Percentiles rank a stretch among this genome's conserved stretches.
Conservation (phyloP, 2,888 invertebrate species). For the Antheraea yamamai region DNA sequence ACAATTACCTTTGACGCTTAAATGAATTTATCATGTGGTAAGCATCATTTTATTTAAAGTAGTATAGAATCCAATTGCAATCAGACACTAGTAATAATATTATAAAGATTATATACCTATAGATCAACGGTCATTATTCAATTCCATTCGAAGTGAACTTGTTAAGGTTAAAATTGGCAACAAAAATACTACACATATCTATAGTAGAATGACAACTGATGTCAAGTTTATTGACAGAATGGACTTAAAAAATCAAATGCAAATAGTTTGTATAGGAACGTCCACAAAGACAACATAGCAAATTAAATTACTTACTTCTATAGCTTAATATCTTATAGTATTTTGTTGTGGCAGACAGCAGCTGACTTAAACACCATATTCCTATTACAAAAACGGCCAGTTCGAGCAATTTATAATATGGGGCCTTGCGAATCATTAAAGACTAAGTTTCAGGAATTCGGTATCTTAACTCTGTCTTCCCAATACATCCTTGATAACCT, state of each 20-base stretch:
- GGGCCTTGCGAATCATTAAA: too few relatives aligned
- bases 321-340: too few relatives aligned
- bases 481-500: too few relatives aligned
- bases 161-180: background rate
- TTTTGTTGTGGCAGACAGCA: too few relatives aligned
- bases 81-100: background rate
- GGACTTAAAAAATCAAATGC: background rate
- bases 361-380: too few relatives aligned
- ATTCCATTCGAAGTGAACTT: background rate
- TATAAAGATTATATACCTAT: background rate
- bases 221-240: background rate
- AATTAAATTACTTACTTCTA: too few relatives aligned
- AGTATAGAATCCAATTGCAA: background rate
- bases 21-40: background rate
- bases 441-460: too few relatives aligned
- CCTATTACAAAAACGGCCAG: too few relatives aligned
- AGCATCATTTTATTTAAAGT: background rate
- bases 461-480: too few relatives aligned
- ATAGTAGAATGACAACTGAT: background rate
- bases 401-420: too few relatives aligned
- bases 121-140: background rate
- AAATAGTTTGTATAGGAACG: background rate
- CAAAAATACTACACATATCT: background rate
- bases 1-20: too few relatives aligned
- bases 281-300: too few relatives aligned